Evolutionary conservation across 2,888 invertebrate species (phyloP).

Genomic region (Salpingus planirostris): DNA sequence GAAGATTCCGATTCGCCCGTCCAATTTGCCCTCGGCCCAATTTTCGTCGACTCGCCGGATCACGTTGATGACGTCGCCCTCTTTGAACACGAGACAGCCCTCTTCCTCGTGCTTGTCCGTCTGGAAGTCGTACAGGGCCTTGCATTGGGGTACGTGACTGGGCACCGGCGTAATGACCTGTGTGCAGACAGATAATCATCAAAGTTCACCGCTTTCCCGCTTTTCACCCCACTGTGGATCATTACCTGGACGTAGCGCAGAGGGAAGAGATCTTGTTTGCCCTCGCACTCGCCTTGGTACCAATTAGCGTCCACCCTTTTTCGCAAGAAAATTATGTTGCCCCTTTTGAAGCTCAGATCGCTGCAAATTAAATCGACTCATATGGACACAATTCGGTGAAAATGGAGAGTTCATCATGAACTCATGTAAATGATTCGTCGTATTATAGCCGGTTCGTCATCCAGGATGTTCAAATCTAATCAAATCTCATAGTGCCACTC

Average conservation of each 20-base stretch:
- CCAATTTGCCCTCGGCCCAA: slow-evolving; percentile 83
- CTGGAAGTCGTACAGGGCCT: slow-evolving; percentile 81
- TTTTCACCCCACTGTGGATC: too few relatives aligned
- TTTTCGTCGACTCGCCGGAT: slow-evolving; percentile 82
- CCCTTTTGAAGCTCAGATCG: slow-evolving; percentile 78
- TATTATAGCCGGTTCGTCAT: too few relatives aligned
- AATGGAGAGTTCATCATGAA: too few relatives aligned
- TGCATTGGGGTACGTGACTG: slow-evolving; percentile 73
- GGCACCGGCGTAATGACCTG: slow-evolving; percentile 71
- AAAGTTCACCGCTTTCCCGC: too few relatives aligned
- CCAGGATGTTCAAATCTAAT: too few relatives aligned
- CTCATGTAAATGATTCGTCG: too few relatives aligned
- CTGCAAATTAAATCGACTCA: too few relatives aligned
- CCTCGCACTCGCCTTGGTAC: slow-evolving; percentile 76
- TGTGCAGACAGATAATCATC: slow-evolving; percentile 32
- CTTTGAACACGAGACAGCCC: slow-evolving; percentile 83
- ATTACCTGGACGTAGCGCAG: slow-evolving; percentile 77
- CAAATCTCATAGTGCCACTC: too few relatives aligned
- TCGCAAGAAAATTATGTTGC: slow-evolving; percentile 68
- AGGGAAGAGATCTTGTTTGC: slow-evolving; percentile 74
- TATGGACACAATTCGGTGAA: too few relatives aligned
- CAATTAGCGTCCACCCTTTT: slow-evolving; percentile 78
- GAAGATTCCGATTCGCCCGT: slow-evolving; percentile 78
- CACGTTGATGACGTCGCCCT: slow-evolving; percentile 81
- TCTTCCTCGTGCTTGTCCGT: slow-evolving; percentile 88